Base-by-base conservation (phyloP, 1,140 invertebrate species). In the Orchesella cincta region DNA sequence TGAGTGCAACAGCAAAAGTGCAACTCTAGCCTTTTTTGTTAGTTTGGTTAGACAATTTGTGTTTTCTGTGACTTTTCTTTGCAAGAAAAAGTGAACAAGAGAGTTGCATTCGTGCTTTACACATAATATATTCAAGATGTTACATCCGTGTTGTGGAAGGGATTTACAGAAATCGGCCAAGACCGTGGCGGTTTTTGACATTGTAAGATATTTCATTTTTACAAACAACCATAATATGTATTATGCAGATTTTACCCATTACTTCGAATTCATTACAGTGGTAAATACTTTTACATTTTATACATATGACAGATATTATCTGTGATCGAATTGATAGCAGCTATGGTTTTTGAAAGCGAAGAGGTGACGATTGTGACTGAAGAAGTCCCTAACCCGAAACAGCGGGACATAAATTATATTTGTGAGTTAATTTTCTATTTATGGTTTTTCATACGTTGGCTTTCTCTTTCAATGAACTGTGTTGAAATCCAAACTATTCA, bases 131-230 rank as follows among this genome's bases (percentile, higher is more conserved):
- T 5, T 33, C 14, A 73, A 73, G 26, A 73, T 73, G 71, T 26
- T 73, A 29, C 18, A 73, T 73, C 71, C 71, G 20, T 73, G 71
- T 73, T 73, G 71, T 73, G 71, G 71, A 5, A 8, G 34, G 8
- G 71, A 73, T 46, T 31, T 73, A 14, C 35, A 36, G n/a, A 36
- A 73, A n/a, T 36, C 39, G 20, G 71, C 71, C 35, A 73, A 73
- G 46, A 73, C 71, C 8, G 71, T 39, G 31, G 71, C 71, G 5
- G 71, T 73, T 5, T 73, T 73, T 73, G 71, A 73, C 36, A 26
- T 73, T 26, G 71, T 73, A 73, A 36, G 71, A 26, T 12, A 23
- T 14, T 8, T 12, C n/a, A n/a, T n/a, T n/a, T n/a, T n/a, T n/a
- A n/a, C n/a, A n/a, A n/a, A n/a, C 20, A 73, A 46, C n/a, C 71